Base-by-base conservation (phyloP, 2,888 invertebrate genomes). In the Neuroscelio doddi region DNA sequence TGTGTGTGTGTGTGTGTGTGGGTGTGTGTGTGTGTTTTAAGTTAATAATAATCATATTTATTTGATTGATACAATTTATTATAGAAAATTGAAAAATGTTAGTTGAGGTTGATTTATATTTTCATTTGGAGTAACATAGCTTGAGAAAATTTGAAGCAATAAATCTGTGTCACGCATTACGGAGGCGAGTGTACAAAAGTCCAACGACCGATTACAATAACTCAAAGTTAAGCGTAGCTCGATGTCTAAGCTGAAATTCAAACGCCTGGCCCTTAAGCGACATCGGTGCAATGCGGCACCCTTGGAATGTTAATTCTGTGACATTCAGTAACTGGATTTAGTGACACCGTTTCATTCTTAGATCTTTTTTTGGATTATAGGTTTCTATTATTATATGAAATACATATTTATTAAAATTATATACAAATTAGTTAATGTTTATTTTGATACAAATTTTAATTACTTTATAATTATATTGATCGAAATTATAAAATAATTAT, bases 261-360 rank as follows among this genome's bases (percentile, higher is more conserved):
- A 55, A 55, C 59, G 21, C 21, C 5, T 21, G 21, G 21, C 21
- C 21, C n/a, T n/a, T n/a, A n/a, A n/a, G n/a, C n/a, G n/a, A n/a
- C n/a, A n/a, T 63, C 57, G 55, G 55, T 59, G 64, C 64, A 64
- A 58, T 52, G 51, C 46, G 46, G 51, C 58, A 53, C 46, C 17
- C 41, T 2, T 53, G 26, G 64, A 64, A 64, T 64, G 44, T 58
- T 64, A 58, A 64, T 64, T 58, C 55, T 58, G 26, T 55, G 58
- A 36, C 58, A 53, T 58, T 64, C 49, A 50, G 58, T 64, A 53
- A 64, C 58, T 64, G 55, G 55, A 64, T 64, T 55, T 64, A 59
- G 55, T 59, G 55, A 65, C 47, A 65, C 59, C 64, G 64, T 59
- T 56, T 47, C 34, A 41, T 46, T 50, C 50, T 55, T 5, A 21